Evolutionary conservation across 2,797 vertebrate genomes (phyloP).

Genomic region (Eulemur mongoz): DNA sequence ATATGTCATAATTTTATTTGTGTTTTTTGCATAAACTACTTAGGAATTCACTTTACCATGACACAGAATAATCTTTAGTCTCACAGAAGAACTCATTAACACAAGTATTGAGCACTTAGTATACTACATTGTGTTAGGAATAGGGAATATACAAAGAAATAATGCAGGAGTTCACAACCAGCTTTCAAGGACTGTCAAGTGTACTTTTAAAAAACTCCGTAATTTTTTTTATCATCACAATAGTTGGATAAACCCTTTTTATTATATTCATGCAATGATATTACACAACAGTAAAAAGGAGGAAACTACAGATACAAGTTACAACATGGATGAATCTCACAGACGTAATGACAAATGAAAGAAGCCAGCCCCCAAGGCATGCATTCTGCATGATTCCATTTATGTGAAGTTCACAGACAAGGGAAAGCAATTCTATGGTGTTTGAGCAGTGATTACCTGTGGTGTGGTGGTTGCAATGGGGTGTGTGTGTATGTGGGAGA

Average conservation of each 20-base stretch:
- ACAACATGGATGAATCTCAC: background rate
- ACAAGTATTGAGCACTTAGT: background rate
- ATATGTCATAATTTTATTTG: conserved; percentile 45
- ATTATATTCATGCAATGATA: background rate
- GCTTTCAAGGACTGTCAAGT: background rate
- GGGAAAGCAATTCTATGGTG: background rate
- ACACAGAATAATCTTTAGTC: background rate
- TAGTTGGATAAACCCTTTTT: background rate
- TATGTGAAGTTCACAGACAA: background rate
- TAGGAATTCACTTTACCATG: background rate
- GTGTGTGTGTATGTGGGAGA: background rate
- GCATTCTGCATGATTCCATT: background rate
- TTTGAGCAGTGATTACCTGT: background rate
- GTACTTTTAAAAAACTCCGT: background rate
- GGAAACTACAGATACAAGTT: background rate
- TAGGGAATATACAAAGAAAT: background rate
- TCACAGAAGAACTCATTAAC: conserved; percentile 13
- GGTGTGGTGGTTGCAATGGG: background rate
- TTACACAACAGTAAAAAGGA: background rate
- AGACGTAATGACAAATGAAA: background rate
- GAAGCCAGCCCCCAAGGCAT: background rate
- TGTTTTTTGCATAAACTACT: conserved; percentile 37
- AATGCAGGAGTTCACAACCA: accelerated
- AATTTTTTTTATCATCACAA: background rate
- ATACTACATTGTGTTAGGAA: background rate